phyloP scores from a whole-genome alignment of 2,888 invertebrate genomes.

The Microdon myrmicae region DNA sequence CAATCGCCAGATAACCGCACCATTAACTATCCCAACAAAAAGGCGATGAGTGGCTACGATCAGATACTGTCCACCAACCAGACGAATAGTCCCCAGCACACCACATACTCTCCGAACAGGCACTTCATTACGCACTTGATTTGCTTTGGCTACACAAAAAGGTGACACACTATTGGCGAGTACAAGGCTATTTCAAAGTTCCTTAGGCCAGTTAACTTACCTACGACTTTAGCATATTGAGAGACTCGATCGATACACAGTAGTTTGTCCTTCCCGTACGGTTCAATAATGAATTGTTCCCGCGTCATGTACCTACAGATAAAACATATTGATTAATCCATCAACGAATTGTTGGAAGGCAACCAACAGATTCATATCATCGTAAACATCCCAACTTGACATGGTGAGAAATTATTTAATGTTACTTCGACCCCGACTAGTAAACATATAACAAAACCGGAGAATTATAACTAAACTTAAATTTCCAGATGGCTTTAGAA shows the following conservation, averaged over 20 bases:
- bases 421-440: slow-evolving; percentile 21
- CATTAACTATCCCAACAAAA: slow-evolving; percentile 81
- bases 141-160: slow-evolving; percentile 67
- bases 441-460: slow-evolving; percentile 30
- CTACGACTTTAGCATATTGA: slow-evolving; percentile 77
- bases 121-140: slow-evolving; percentile 73
- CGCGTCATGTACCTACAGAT: slow-evolving; percentile 80
- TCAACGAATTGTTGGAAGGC: not conserved
- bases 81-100: slow-evolving; percentile 84
- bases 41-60: slow-evolving; percentile 88
- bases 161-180: slow-evolving; percentile 3
- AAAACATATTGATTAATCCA: slow-evolving; percentile 1
- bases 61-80: slow-evolving; percentile 87
- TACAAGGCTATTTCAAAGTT: slow-evolving; percentile 2
- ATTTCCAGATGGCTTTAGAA: not conserved
- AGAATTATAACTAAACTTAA: not conserved
- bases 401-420: slow-evolving; percentile 30
- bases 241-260: slow-evolving; percentile 86
- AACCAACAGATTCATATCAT: slow-evolving; percentile 80
- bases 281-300: slow-evolving; percentile 89
- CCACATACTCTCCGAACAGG: slow-evolving; percentile 83
- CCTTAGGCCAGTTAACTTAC: slow-evolving; percentile 65
- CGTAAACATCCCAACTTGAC: slow-evolving; percentile 68
- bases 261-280: slow-evolving; percentile 78
- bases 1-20: slow-evolving; percentile 81